Evolutionary conservation across 2,888 invertebrate species (phyloP).

Genomic region (Cephalotes varians): DNA sequence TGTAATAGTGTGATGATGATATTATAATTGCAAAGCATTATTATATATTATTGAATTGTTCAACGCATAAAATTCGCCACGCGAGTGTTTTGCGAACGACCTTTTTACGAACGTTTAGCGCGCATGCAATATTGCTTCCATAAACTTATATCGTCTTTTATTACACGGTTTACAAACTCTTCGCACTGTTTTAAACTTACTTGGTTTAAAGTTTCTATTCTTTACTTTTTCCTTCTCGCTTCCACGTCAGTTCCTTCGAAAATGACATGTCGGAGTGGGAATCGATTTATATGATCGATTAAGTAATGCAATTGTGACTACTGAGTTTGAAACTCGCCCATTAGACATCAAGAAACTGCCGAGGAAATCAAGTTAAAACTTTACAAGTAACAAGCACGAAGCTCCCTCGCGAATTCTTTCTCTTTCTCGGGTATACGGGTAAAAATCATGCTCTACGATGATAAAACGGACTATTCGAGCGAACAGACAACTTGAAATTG

Average conservation of each 20-base stretch:
- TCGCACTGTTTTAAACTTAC: constrained; percentile 50
- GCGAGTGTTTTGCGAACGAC: constrained; percentile 3
- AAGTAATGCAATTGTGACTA: constrained; percentile 63
- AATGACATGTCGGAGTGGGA: constrained; percentile 50
- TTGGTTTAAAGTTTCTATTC: constrained; percentile 32
- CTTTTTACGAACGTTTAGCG: constrained; percentile 31
- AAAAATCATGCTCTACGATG: constrained; percentile 34
- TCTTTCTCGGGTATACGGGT: constrained; percentile 1
- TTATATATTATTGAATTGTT: neutral
- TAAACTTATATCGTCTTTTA: constrained; percentile 57
- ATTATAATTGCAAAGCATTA: neutral
- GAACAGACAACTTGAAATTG: constrained; percentile 40
- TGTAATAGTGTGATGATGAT: neutral
- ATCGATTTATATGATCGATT: constrained; percentile 59
- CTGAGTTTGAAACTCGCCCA: constrained; percentile 63
- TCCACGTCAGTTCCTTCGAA: constrained; percentile 1
- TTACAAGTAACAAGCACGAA: constrained; percentile 54
- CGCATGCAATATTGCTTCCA: constrained; percentile 41
- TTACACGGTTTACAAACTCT: constrained; percentile 45
- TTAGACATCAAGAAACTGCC: constrained; percentile 62
- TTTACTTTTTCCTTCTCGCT: constrained; percentile 8
- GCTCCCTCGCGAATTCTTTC: constrained; percentile 14
- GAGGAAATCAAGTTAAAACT: constrained; percentile 60
- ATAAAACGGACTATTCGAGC: constrained; percentile 9
- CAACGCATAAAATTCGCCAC: neutral